Base-by-base conservation (phyloP, 2,888 invertebrate genomes). In the Idaea aversata region DNA sequence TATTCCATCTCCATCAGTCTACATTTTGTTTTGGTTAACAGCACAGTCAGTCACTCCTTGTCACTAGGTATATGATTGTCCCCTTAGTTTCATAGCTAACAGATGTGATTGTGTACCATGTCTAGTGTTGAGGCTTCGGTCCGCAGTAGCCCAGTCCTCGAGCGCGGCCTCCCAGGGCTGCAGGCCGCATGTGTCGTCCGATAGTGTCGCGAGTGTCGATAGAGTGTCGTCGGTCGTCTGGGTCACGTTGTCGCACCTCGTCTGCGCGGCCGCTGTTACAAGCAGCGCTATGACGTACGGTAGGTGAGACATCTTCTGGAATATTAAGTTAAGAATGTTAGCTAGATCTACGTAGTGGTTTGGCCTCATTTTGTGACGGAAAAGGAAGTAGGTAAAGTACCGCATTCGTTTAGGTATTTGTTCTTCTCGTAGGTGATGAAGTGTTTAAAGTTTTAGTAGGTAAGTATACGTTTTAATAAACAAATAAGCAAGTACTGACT, bases 61-160 rank as follows among this genome's bases (percentile, higher is more conserved):
- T 25, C 25, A 25, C 25, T 25, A 25, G 25, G 25, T 25, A 25
- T 25, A 25, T 25, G 25, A 25, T 25, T 25, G 3, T 25, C 3
- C 25, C 25, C 25, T 10, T 3, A 47, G 6, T 36, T 13, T 47
- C 13, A 5, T 10, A 47, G 47, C 47, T 5, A 10, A 13, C 3
- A 16, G 59, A 25, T 59, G 4, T 57, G 64, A 7, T 25, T n/a
- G 1, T 15, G 4, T 63, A 88, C 92, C 93, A 34, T 90, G 90
- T 68, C 93, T 82, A 4, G 75, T 78, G 2, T 72, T 59, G 13
- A 61, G 68, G 74, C 86, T 83, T 58, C 82, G 84, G 15, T 90
- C 80, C 68, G 91, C 86, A 58, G 93, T 83, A 5, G 94, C 94
- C 94, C 95, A 96, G 76, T 95, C 94, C 86, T 95, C 95, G 61